Base-by-base conservation (phyloP, 2,888 invertebrate genomes). In the Phanerotoma sp. region DNA sequence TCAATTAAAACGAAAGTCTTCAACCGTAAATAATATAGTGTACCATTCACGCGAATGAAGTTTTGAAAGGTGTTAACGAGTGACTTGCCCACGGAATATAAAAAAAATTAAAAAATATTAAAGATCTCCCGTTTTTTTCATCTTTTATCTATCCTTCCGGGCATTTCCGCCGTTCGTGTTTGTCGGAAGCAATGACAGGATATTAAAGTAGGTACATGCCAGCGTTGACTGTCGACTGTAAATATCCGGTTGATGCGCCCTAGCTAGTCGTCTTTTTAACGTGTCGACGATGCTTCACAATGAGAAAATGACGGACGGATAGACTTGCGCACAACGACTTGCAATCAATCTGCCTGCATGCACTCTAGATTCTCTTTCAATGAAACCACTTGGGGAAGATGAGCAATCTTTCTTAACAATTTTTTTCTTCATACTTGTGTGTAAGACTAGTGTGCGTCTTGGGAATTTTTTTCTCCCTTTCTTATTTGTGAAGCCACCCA, bases 161-260 rank as follows among this genome's bases (percentile, higher is more conserved):
- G 22, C 35, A 44, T 21, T 58, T 62, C 63, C 58, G 58, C 40
- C 51, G 64, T 66, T 64, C 58, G 51, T 67, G 68, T 69, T 71
- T 69, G 67, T 67, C 69, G 57, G 57, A 61, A 63, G 63, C 70
- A 68, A 69, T 70, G 72, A 69, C 72, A 72, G 71, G 72, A 72
- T 72, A 72, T 72, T 72, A 71, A 72, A 72, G 71, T 70, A 69
- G 70, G 63, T 66, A 37, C 28, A 40, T 32, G 22, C 33, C 45
- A 46, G 62, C 68, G 66, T 67, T 68, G 63, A 68, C 67, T 63
- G 65, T 67, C 69, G 70, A 69, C 72, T 71, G 72, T 70, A 71
- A 72, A 71, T 71, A 71, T 71, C 72, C 72, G 69, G 66, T 63
- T 63, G 56, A 51, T 45, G 60, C 60, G 57, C 60, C 58, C 33